Evolutionary conservation across 1,140 invertebrate species (phyloP).

Genomic region (Forficula auricularia): DNA sequence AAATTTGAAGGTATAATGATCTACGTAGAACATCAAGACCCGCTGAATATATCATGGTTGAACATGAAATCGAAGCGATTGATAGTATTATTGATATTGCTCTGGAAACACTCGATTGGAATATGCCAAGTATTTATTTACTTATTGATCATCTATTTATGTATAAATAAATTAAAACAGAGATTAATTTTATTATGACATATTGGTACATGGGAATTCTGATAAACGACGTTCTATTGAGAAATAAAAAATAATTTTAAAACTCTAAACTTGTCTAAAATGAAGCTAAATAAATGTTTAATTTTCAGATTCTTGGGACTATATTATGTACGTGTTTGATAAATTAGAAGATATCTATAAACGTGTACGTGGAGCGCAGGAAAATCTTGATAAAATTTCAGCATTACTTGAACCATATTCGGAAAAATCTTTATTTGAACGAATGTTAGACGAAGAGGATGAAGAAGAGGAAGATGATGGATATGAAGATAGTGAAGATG

Average conservation of each 20-base stretch:
- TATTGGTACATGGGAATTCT: not conserved
- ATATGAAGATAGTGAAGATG: too few species aligned
- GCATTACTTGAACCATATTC: too few species aligned
- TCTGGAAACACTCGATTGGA: slow-evolving; percentile 46
- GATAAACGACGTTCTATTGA: not conserved
- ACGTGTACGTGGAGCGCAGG: slow-evolving; percentile 41
- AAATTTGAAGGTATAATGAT: slow-evolving; percentile 44
- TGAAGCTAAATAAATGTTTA: not conserved
- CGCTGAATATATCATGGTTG: slow-evolving; percentile 48
- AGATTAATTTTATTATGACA: slow-evolving; percentile 1
- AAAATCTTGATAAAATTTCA: slow-evolving; percentile 27
- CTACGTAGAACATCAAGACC: slow-evolving; percentile 41
- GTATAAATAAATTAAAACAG: slow-evolving; percentile 4
- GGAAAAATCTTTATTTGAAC: too few species aligned
- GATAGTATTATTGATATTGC: slow-evolving; percentile 41
- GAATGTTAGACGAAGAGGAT: too few species aligned
- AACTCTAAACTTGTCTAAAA: not conserved
- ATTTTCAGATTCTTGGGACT: slow-evolving; percentile 33
- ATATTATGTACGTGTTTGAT: slow-evolving; percentile 32
- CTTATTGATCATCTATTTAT: not conserved
- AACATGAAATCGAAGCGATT: slow-evolving; percentile 41
- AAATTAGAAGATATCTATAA: slow-evolving; percentile 37
- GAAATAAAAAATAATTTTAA: not conserved
- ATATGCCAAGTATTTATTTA: slow-evolving; percentile 34
- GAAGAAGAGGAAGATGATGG: too few species aligned